phyloP scores from a whole-genome alignment of 2,113 vertebrate species.

The Pica pica region DNA sequence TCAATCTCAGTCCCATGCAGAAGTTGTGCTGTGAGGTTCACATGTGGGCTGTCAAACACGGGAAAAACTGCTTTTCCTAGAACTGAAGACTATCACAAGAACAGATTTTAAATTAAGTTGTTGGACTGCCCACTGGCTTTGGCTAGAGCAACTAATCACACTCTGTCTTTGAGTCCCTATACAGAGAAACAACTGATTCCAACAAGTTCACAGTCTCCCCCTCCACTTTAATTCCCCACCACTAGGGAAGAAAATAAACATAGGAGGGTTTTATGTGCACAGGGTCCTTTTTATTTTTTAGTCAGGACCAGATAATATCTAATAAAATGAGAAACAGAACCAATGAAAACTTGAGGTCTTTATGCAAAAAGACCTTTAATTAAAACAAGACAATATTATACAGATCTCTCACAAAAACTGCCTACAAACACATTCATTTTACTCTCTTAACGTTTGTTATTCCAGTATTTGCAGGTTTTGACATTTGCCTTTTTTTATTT shows the following conservation, averaged over 20 bases:
- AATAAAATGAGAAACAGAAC: not conserved
- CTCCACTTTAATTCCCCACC: not conserved
- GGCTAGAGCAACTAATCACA: not conserved
- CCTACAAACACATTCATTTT: not conserved
- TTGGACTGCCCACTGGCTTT: not conserved
- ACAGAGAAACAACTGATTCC: not conserved
- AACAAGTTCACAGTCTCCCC: not conserved
- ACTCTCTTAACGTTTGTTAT: not conserved
- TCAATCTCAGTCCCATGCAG: not conserved
- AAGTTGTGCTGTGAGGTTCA: not conserved
- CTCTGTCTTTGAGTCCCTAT: not conserved
- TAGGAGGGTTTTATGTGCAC: not conserved
- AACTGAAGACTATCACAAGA: not conserved
- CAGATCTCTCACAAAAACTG: not conserved
- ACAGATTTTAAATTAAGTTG: not conserved
- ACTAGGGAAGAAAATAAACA: not conserved
- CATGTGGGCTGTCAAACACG: fast-evolving
- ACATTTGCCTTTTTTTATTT: not conserved
- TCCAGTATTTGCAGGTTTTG: not conserved
- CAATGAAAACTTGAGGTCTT: not conserved
- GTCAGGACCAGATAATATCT: not conserved
- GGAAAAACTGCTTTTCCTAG: not conserved
- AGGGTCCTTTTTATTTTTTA: not conserved
- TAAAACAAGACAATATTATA: not conserved
- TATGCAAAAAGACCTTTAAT: not conserved